Percentiles rank a stretch among this genome's conserved stretches.
Conservation (phyloP, 1,140 invertebrate genomes). For the Phortica variegata region DNA sequence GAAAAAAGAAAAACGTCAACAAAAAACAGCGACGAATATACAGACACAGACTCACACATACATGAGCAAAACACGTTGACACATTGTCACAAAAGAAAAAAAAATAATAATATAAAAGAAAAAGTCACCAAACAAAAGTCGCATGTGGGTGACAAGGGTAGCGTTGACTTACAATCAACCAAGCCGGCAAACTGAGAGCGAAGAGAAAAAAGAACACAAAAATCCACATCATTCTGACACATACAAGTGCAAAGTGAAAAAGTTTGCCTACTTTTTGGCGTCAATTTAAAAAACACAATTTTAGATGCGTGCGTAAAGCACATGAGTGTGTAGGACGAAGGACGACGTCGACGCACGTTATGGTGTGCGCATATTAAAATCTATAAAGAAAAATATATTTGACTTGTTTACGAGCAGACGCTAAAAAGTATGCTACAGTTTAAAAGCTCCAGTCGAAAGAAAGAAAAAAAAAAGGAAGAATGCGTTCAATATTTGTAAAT, state of each 20-base stretch:
- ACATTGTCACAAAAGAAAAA: slow-evolving; percentile 41
- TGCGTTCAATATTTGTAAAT: slow-evolving; percentile 55
- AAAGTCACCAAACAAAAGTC: slow-evolving; percentile 43
- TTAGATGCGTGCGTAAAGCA: neutral
- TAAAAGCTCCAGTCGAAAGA: slow-evolving; percentile 38
- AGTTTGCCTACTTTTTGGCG: slow-evolving; percentile 45
- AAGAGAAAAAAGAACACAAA: neutral
- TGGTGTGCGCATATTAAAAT: slow-evolving; percentile 52
- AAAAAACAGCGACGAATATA: slow-evolving; percentile 1
- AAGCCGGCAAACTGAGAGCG: too few species aligned
- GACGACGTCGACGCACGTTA: slow-evolving; percentile 17
- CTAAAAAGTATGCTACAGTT: slow-evolving; percentile 2
- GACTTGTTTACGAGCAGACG: slow-evolving; percentile 40
- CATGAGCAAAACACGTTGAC: slow-evolving; percentile 34
- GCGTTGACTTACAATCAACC: slow-evolving; percentile 10
- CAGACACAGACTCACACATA: slow-evolving; percentile 4
- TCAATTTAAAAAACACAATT: slow-evolving; percentile 39
- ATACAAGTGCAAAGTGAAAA: slow-evolving; percentile 7
- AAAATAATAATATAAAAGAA: slow-evolving; percentile 14
- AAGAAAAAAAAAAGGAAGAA: slow-evolving; percentile 26
- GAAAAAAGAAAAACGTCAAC: too few species aligned
- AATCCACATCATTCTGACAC: slow-evolving; percentile 1
- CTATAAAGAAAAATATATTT: slow-evolving; percentile 48
- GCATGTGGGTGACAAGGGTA: slow-evolving; percentile 38
- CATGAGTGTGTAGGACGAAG: neutral